Evolutionary conservation across 2,113 vertebrate genomes (phyloP), one percentile per base, ranked within the genome.

Genomic region (Coryphaenoides rupestris): DNA sequence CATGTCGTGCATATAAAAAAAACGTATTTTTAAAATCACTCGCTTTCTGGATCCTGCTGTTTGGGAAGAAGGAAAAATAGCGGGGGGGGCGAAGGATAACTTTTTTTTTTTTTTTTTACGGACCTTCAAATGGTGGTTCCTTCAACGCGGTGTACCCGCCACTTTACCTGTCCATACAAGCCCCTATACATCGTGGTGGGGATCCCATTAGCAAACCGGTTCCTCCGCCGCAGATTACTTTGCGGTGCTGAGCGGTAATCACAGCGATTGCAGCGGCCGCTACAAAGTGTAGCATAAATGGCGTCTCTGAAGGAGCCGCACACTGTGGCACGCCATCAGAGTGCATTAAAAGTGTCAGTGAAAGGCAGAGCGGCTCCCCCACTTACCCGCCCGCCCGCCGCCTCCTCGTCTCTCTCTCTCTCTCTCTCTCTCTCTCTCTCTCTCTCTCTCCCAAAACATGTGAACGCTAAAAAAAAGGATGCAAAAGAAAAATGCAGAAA

Each of bases 261-360:
- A 84, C 84, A 84, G 79, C 75, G 77, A 79, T 86, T 78, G 47
- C 14, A 49, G 17, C 28, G n/a, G n/a, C n/a, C n/a, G 76, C 69
- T 78, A 74, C 78, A 86, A 86, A 87, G 81, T 87, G 81, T 69
- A 68, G 72, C 77, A 76, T 78, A 81, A 88, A 84, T 88, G 80
- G 80, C 5, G 77, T 79, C 81, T 84, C 81, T 83, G 46, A 22
- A 81, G 79, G 77, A 77, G 78, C 69, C 84, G 76, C 79, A 54
- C 79, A 54, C 76, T 84, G 33, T 83, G 75, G 68, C 78, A 49
- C 84, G 80, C 84, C 81, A 87, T 87, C 81, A 84, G 77, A 79
- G 83, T 85, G 84, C 81, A 82, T 89, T 86, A 83, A 75, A 77
- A 83, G 81, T 85, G 84, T 86, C 85, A 86, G 63, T n/a, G n/a